Evolutionary conservation across 2,888 invertebrate species (phyloP).

Genomic region (Isotomurus palustris): DNA sequence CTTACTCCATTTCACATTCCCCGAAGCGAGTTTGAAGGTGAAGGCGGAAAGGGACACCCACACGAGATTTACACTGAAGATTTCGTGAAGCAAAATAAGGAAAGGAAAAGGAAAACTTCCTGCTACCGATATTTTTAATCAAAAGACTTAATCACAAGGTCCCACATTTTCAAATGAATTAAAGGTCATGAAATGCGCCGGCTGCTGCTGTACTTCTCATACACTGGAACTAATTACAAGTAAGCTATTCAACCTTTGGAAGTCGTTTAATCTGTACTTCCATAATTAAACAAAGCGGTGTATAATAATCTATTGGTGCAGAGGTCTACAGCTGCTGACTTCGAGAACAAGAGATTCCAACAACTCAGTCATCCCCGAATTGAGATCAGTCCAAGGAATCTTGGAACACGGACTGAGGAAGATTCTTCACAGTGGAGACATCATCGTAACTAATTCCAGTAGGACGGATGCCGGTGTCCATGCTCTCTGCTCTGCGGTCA

Average conservation of each 20-base stretch:
- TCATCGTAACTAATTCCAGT: conserved; percentile 21
- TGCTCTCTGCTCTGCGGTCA: conserved; percentile 28
- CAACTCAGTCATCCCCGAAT: conserved; percentile 4
- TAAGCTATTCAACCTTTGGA: conserved; percentile 12
- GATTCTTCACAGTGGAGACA: conserved; percentile 8
- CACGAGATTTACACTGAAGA: too few relatives aligned
- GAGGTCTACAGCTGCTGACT: conserved; percentile 29
- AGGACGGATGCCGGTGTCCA: conserved; percentile 43
- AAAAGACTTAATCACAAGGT: too few relatives aligned
- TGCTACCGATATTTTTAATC: too few relatives aligned
- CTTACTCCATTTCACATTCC: too few relatives aligned
- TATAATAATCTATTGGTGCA: conserved; percentile 15
- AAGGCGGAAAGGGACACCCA: too few relatives aligned
- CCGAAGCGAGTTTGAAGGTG: too few relatives aligned
- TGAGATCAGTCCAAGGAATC: conserved; percentile 38
- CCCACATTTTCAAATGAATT: too few relatives aligned
- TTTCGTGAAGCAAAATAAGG: too few relatives aligned
- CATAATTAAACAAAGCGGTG: neutral
- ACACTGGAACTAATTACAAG: conserved; percentile 40
- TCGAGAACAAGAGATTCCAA: conserved; percentile 2
- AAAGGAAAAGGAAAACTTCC: too few relatives aligned
- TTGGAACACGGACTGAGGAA: conserved; percentile 33
- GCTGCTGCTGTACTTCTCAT: conserved; percentile 35
- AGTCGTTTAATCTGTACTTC: neutral
- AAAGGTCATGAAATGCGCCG: too few relatives aligned